These are phyloP conservation scores for Phasia obesa DNA, from an alignment of 2,888 invertebrate genomes.

Conservation along the genomic window DNA sequence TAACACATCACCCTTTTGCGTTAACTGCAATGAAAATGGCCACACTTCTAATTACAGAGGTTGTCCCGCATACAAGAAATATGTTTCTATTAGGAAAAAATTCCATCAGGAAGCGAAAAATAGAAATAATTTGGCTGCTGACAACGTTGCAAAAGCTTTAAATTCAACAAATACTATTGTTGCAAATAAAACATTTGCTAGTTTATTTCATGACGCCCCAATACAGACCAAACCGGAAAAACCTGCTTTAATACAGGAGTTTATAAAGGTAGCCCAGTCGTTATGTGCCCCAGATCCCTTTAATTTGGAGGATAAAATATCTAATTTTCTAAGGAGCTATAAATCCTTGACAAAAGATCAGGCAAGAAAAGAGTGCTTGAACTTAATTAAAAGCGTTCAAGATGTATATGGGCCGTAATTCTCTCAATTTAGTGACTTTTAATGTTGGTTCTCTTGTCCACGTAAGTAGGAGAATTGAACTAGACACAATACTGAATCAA, in stretches of 20 bases:
- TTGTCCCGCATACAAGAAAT: not conserved
- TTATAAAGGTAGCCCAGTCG: not conserved
- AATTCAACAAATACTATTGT: not conserved
- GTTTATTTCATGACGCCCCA: no score
- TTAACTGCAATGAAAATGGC: no score
- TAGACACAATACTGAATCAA: no score
- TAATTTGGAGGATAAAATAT: not conserved
- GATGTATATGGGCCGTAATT: conserved; percentile 2
- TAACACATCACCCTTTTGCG: no score
- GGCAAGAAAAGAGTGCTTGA: conserved; percentile 16
- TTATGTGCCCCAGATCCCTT: not conserved
- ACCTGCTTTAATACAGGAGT: not conserved
- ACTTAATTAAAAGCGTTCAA: conserved; percentile 17
- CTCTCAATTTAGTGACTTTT: no score
- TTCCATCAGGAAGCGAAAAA: not conserved
- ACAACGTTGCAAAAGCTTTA: not conserved
- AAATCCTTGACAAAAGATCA: conserved; percentile 3
- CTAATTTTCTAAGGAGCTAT: not conserved
- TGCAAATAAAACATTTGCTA: not conserved
- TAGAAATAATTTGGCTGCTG: not conserved
- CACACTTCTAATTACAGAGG: no score
- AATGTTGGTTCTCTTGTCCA: no score
- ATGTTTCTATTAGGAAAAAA: not conserved
- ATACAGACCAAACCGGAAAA: not conserved
- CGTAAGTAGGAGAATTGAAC: no score